Evolutionary conservation across 2,113 vertebrate genomes (phyloP), one percentile per base, ranked within the genome.

Genomic region (Pandion haliaetus): DNA sequence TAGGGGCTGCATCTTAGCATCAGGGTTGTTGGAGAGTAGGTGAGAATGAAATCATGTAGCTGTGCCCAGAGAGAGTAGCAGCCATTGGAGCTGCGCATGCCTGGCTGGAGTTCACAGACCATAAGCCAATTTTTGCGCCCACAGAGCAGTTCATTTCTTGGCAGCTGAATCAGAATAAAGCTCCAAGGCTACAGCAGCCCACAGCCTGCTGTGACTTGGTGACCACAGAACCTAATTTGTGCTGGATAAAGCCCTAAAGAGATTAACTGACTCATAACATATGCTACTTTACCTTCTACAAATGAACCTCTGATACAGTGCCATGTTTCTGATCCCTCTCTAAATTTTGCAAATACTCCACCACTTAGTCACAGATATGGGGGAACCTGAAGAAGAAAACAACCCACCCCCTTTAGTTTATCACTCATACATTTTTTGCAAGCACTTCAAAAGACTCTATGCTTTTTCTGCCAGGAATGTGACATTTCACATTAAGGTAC

Each of bases 181-280:
- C 92, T 96, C 92, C 95, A 96, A 96, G 82, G 91, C 92, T 96
- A 74, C 72, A 89, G 91, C 3, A 0, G 81, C 91, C 83, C 94
- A 79, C 72, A 95, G 94, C 88, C 94, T 94, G 95, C 95, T 96
- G 62, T 86, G 91, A 94, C 89, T 96, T 17, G 66, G 78, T 92
- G 91, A 85, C 84, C 94, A 95, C 92, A 90, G 97, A 96, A 85
- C 79, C 81, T 96, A 82, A 25, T 95, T 94, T 96, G 66, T 96
- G 58, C 79, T 95, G 94, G 93, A 95, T 92, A 93, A 95, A 97
- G 82, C 87, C 93, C 85, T 95, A 92, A 91, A 77, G 96, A 96
- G 94, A 96, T 88, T 93, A 96, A 95, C 63, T 86, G 95, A 97
- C 96, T 97, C 70, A 91, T 92, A 97, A 77, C 95, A 96, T 94